Evolutionary conservation across 2,113 vertebrate species (phyloP), one percentile per base, ranked within the genome.

Genomic region (Lipophrys pholis): DNA sequence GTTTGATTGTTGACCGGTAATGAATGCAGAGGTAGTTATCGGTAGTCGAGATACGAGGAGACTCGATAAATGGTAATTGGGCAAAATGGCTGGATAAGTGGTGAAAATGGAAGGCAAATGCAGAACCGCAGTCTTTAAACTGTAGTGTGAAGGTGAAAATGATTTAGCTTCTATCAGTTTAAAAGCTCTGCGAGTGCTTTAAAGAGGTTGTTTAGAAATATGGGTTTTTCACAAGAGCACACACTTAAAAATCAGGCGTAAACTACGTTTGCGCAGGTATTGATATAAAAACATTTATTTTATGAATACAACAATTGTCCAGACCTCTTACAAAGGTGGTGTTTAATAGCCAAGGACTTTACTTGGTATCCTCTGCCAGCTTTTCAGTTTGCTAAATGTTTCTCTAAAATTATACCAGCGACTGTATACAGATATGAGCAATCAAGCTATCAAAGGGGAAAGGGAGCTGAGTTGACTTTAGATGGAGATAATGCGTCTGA

Each of bases 401-500:
- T 69, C 74, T 66, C 50, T 52, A 35, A 35, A 57, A 52, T 54
- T 50, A 39, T 30, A 52, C 16, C 14, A n/a, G 9, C 50, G 38
- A 41, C 39, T 50, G 41, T 8, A 52, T 52, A 55, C 8, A 69
- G 15, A 69, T 66, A 54, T 45, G 55, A 63, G 6, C 15, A 56
- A 75, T 51, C 14, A 36, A 69, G 39, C 48, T 56, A 64, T 68
- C 42, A 62, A 50, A 51, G 61, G 6, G 6, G 57, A 39, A 43
- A 40, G 17, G 60, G 42, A 5, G 39, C 42, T 35, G 49, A 63
- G 30, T 6, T 17, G 11, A 42, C 77, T 76, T 60, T 43, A 16
- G 49, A n/a, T 56, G 12, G 10, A 66, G 46, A 73, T 64, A 51
- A 76, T 69, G 46, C 7, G 63, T 64, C 69, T 48, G 17, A 69